Base-by-base conservation (phyloP, 64 coral and sea anemone species). In the Astreopora myriophthalma region DNA sequence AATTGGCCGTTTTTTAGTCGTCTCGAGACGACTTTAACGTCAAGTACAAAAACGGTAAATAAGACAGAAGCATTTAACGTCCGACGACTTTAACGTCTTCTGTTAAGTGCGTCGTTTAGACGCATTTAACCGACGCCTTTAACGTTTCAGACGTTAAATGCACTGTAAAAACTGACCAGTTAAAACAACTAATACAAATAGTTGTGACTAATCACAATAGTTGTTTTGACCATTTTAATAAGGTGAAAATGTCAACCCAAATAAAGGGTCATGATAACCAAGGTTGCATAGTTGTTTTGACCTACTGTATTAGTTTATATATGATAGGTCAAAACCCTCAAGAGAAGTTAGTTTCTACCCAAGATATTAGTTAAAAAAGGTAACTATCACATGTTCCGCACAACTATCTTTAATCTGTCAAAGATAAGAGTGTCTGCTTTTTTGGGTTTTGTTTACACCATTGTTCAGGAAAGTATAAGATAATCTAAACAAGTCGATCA, bases 171-270 rank as follows among this genome's bases (percentile, higher is more conserved):
- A 66, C 63, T 66, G 63, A 66, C 63, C 0, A 66, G 63, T 66
- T 66, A 28, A 3, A 66, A 66, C 63, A 66, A 66, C 22, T 66
- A 66, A 66, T 66, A 26, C 63, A 66, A 66, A 66, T 66, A 66
- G 63, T 66, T n/a, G 63, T 66, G 63, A 66, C 63, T 25, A 66
- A 66, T 66, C 63, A 66, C 63, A 66, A 66, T 66, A 66, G 63
- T 28, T 66, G 63, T 66, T 66, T 66, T 66, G 0, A 66, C 22
- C 63, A 66, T 26, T 66, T n/a, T 66, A 66, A 66, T 26, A 28
- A 66, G 63, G 19, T 66, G 63, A 25, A 66, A 66, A 66, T 3
- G 63, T 66, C 63, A 62, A 62, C 3, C 57, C 57, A 14, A 14
- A n/a, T 4, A 62, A 62, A 62, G 0, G 57, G 57, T 62, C 57